Evolutionary conservation across 2,797 vertebrate genomes (phyloP).

Genomic region (Sebastes elongatus): DNA sequence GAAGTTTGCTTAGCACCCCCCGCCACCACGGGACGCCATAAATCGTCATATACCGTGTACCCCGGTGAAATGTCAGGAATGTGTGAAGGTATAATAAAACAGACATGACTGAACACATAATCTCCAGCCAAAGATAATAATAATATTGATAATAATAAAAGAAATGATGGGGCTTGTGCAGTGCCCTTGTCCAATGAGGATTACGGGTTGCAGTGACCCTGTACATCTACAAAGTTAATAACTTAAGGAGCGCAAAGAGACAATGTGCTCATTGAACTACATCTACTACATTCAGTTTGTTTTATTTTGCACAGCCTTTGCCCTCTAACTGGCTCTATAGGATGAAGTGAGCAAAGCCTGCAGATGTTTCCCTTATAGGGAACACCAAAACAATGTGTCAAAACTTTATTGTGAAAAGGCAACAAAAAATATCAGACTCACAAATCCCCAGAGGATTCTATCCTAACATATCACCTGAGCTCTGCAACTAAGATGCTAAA

Average conservation of each 20-base stretch:
- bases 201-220: too few species aligned
- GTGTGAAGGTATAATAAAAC: too few species aligned
- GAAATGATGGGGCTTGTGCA: background rate
- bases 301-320: background rate
- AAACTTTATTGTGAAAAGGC: background rate
- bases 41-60: too few species aligned
- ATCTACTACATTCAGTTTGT: background rate
- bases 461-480: constrained; percentile 5
- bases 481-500: background rate
- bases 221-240: too few species aligned
- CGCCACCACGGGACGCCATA: too few species aligned
- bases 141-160: background rate
- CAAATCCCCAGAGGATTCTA: background rate
- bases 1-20: too few species aligned
- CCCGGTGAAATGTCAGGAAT: too few species aligned
- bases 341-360: background rate
- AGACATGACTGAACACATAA: background rate
- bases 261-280: background rate
- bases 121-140: background rate
- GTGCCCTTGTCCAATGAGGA: background rate
- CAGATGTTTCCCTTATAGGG: background rate
- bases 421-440: background rate
- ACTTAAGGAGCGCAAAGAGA: background rate
- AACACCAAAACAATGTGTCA: background rate
- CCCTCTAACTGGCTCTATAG: background rate